Evolutionary conservation across 2,797 vertebrate species (phyloP).

Genomic region (Danio aesculapii): DNA sequence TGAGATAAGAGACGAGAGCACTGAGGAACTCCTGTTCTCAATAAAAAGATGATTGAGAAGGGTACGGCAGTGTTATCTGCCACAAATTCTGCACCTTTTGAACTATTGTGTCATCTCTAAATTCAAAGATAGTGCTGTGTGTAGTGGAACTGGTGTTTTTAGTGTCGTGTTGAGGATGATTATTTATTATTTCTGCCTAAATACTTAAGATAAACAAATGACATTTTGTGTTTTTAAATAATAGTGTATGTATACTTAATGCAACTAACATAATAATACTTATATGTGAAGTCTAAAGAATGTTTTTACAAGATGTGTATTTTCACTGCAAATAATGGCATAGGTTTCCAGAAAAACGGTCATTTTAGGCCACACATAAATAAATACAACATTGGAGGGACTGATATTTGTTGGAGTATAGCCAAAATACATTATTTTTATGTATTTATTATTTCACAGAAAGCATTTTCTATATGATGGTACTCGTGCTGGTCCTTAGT

Average conservation of each 20-base stretch:
- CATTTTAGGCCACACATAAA: too few species aligned
- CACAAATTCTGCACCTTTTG: background rate
- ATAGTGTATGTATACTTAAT: background rate
- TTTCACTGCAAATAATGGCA: too few species aligned
- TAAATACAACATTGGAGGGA: too few species aligned
- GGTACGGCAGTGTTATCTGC: background rate
- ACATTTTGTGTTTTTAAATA: background rate
- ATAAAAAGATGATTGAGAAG: background rate
- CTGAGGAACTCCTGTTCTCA: conserved; percentile 1
- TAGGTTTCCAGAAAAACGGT: too few species aligned
- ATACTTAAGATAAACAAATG: too few species aligned
- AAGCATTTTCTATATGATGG: background rate
- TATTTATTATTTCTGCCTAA: background rate
- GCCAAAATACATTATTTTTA: too few species aligned
- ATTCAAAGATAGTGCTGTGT: background rate
- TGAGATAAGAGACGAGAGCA: conserved; percentile 34
- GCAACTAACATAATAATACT: background rate
- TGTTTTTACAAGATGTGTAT: too few species aligned
- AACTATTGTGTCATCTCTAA: background rate
- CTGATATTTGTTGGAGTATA: too few species aligned
- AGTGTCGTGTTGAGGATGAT: background rate
- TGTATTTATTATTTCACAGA: too few species aligned
- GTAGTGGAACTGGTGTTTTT: background rate
- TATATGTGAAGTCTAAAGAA: too few species aligned
- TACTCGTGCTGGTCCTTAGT: background rate